A percentile compares a stretch with the other conserved stretches of the same genome.
Evolutionary conservation across 2,113 vertebrate species (phyloP).

Genomic region (Cyprinodon tularosa): DNA sequence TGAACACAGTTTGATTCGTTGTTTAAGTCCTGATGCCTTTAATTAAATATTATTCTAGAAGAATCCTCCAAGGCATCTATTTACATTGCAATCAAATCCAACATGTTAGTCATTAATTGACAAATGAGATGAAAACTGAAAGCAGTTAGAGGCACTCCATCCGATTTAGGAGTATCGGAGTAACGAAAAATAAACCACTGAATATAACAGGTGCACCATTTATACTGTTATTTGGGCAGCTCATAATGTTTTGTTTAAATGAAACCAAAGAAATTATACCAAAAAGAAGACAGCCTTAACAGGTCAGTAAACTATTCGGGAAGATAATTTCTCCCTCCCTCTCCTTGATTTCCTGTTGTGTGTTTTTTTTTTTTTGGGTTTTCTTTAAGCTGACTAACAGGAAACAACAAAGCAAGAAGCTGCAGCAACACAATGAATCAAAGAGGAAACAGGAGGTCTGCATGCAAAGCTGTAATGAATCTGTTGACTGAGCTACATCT

Average conservation of each 20-base stretch:
- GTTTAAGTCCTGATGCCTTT: too few species aligned
- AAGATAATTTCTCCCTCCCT: conserved; percentile 18
- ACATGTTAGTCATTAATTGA: too few species aligned
- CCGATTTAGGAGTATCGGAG: background rate
- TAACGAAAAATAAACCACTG: too few species aligned
- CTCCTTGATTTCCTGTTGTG: conserved; percentile 19
- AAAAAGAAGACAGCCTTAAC: background rate
- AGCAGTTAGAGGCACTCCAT: background rate
- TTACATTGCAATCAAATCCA: too few species aligned
- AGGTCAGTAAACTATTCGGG: conserved; percentile 5
- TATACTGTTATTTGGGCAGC: background rate
- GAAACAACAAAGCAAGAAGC: background rate
- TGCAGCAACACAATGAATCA: background rate
- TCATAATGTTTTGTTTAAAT: background rate
- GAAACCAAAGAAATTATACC: background rate
- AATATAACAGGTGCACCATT: background rate
- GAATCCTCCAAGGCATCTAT: too few species aligned
- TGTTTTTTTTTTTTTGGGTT: too few species aligned
- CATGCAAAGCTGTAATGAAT: background rate
- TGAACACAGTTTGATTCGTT: too few species aligned
- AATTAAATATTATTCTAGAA: too few species aligned
- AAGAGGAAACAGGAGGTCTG: conserved; percentile 6
- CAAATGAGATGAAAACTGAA: background rate
- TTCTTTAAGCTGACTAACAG: conserved; percentile 30
- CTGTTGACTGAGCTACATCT: background rate